Conservation (phyloP, 1,140 invertebrate species). For the Ips nitidus region DNA sequence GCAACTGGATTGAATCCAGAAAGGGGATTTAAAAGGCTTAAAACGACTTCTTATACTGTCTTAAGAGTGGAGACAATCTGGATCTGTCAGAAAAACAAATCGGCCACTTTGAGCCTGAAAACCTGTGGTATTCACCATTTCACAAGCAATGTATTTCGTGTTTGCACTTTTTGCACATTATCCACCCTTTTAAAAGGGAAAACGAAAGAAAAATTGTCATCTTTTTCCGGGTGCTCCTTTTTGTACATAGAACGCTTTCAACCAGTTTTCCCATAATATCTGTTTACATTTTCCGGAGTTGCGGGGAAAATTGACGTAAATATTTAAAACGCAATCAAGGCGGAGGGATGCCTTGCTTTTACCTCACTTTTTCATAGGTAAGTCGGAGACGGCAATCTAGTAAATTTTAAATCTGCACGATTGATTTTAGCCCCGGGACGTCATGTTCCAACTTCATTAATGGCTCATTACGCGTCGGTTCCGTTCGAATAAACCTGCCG, state of each 20-base stretch:
- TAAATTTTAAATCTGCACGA: neutral
- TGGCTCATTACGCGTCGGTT: neutral
- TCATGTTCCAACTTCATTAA: neutral
- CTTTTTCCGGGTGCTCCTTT: slow-evolving; percentile 11
- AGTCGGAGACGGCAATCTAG: neutral
- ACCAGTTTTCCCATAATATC: slow-evolving; percentile 23
- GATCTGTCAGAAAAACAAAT: too few species aligned
- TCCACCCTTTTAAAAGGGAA: neutral
- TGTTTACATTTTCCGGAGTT: slow-evolving; percentile 33
- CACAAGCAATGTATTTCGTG: slow-evolving; percentile 7
- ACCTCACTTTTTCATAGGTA: slow-evolving; percentile 2
- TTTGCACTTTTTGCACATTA: slow-evolving; percentile 14
- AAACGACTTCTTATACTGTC: too few species aligned
- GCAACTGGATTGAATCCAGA: too few species aligned
- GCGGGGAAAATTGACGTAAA: slow-evolving; percentile 37
- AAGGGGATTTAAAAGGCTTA: too few species aligned
- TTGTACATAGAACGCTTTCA: slow-evolving; percentile 12
- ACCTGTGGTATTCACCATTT: neutral
- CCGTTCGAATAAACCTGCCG: neutral
- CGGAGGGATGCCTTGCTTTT: slow-evolving; percentile 23
- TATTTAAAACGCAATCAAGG: slow-evolving; percentile 41
- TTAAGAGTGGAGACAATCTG: too few species aligned
- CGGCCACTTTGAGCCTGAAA: too few species aligned
- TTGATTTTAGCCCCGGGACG: neutral
- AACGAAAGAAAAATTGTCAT: slow-evolving; percentile 17